Evolutionary conservation across 2,888 invertebrate species (phyloP).

Genomic region (Leptodirus hochenwartii): DNA sequence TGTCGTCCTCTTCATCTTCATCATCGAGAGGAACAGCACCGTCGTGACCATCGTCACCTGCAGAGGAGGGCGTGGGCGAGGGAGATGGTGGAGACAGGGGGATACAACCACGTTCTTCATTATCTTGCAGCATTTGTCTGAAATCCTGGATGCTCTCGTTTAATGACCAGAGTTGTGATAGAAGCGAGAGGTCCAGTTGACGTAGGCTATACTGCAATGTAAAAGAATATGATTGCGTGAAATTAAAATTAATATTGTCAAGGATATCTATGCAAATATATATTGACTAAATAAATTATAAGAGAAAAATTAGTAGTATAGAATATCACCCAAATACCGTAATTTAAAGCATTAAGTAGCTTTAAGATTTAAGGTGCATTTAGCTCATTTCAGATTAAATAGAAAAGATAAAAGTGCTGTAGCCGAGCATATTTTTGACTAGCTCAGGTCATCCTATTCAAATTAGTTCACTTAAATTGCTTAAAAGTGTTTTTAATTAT

Average conservation of each 20-base stretch:
- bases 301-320: too few species aligned
- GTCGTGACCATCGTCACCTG: constrained; percentile 24
- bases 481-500: too few species aligned
- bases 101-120: too few species aligned
- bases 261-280: not conserved
- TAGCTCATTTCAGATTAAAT: too few species aligned
- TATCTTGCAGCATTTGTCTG: constrained; percentile 48
- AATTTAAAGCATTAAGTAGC: too few species aligned
- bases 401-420: too few species aligned
- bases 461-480: too few species aligned
- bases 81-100: constrained; percentile 34
- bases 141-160: constrained; percentile 87
- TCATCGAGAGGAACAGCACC: constrained; percentile 20
- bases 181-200: constrained; percentile 71
- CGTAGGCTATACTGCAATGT: constrained; percentile 72
- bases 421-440: too few species aligned
- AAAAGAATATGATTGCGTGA: constrained; percentile 4
- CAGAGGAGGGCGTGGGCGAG: constrained; percentile 33
- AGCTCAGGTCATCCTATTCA: too few species aligned
- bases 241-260: not conserved
- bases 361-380: too few species aligned
- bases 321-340: too few species aligned
- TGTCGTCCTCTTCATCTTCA: constrained; percentile 19
- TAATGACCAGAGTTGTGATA: constrained; percentile 81
- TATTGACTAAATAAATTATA: too few species aligned